These are phyloP conservation scores for Oenanthe oenanthe DNA, from an alignment of 2,113 vertebrate genomes.

Conservation along the genomic window DNA sequence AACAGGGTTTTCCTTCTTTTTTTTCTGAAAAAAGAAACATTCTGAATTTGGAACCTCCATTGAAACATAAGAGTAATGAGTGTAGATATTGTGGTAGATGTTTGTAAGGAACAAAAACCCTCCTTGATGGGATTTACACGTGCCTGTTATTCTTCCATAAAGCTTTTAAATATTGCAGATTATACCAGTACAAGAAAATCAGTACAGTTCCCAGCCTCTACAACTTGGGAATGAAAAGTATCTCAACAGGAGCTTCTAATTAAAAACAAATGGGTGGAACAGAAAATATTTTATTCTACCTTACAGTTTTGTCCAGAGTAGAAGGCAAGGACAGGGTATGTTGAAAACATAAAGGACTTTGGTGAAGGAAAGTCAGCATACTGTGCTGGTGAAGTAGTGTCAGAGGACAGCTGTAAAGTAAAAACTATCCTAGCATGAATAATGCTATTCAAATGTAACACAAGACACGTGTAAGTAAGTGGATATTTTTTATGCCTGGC, in stretches of 20 bases:
- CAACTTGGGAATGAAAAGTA: background rate
- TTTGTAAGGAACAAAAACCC: background rate
- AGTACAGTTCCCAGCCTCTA: background rate
- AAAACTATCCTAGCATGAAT: background rate
- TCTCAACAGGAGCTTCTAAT: background rate
- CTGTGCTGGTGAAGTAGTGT: background rate
- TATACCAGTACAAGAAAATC: background rate
- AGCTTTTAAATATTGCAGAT: background rate
- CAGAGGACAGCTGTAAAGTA: background rate
- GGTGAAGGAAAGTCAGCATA: background rate
- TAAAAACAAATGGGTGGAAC: background rate
- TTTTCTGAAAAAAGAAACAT: background rate
- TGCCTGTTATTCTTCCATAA: background rate
- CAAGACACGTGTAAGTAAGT: background rate
- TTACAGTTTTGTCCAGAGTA: background rate
- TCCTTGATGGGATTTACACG: background rate
- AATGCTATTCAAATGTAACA: background rate
- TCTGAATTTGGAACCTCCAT: background rate
- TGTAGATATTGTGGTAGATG: background rate
- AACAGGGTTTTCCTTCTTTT: background rate
- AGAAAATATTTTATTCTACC: background rate
- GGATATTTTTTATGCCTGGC: background rate
- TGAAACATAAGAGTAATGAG: background rate
- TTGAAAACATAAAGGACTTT: background rate
- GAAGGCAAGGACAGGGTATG: background rate